These are phyloP conservation scores for Rhabdornis inornatus DNA, from an alignment of 2,113 vertebrate species.

Conservation along the genomic window DNA sequence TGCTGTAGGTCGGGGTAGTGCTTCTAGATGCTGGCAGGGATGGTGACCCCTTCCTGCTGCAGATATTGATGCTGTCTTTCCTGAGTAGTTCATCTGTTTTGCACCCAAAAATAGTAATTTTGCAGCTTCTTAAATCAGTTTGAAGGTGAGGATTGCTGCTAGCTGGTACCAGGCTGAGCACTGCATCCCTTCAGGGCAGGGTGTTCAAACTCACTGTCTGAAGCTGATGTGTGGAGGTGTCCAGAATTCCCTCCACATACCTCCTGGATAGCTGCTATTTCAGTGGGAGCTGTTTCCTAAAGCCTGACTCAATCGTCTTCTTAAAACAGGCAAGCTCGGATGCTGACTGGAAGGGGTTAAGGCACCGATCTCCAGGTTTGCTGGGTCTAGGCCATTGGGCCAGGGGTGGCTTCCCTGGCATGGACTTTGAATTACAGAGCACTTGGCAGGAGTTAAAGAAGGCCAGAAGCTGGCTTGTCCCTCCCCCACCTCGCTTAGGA, in stretches of 20 bases:
- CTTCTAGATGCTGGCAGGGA: neutral
- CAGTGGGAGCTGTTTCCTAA: neutral
- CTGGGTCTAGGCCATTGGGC: neutral
- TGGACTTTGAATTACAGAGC: neutral
- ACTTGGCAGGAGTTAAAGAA: conserved; percentile 19
- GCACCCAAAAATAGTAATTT: neutral
- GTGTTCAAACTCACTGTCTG: neutral
- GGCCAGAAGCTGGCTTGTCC: neutral
- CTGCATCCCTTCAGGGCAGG: neutral
- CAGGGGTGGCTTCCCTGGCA: neutral
- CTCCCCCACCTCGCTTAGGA: neutral
- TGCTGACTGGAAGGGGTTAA: neutral
- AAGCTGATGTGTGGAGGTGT: neutral
- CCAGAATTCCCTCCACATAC: neutral
- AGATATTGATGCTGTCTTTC: neutral
- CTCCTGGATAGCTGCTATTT: neutral
- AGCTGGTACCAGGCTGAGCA: neutral
- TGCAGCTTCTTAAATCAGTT: neutral
- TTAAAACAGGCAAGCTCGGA: neutral
- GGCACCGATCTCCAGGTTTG: neutral
- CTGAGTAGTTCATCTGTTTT: neutral
- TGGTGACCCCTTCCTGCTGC: neutral
- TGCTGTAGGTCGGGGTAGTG: neutral
- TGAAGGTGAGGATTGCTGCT: neutral
- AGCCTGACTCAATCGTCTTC: neutral